Evolutionary conservation across 2,888 invertebrate species (phyloP), one percentile per base, ranked within the genome.

Genomic region (Ormyrus thymus): DNA sequence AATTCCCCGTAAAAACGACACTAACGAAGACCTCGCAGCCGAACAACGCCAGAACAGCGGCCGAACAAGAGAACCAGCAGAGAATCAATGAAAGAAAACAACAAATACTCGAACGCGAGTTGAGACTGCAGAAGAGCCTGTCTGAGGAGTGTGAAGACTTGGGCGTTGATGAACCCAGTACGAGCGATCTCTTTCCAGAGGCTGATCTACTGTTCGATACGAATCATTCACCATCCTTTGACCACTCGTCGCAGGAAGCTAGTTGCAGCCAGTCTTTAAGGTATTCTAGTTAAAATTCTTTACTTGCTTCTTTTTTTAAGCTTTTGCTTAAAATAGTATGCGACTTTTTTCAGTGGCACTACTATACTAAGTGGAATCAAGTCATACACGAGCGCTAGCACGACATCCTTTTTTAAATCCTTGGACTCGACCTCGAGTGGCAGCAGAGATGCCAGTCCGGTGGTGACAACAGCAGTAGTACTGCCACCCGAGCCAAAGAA

Each of bases 61-160:
- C 78, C 7, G 75, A 78, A 11, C 76, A 78, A 11, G 78, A 76
- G 9, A 72, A 78, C 7, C 88, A 89, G 13, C 89, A 89, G 46
- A 85, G 86, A 65, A 81, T 88, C 58, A 88, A 87, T 72, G 87
- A 87, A 50, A 88, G 92, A 76, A 92, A 92, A 82, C 91, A 92
- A 50, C 92, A 92, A 0, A 91, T 92, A 0, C 86, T 92, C 15
- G 93, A 93, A 82, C 89, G 92, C 61, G 93, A 93, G 82, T 84
- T 93, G 58, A 90, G 91, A 70, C 89, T 93, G 7, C 93, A 95
- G 91, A 95, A 95, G 88, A 95, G 95, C 10, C 89, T 95, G 11
- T 94, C 95, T 0, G 95, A 95, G 86, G 95, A 95, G 88, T 95
- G 95, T 87, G 95, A 95, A 85, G 95, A 95, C 86, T 90, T 95